Evolutionary conservation across 2,888 invertebrate genomes (phyloP), one percentile per base, ranked within the genome.

Genomic region (Drosophila buzzatii): DNA sequence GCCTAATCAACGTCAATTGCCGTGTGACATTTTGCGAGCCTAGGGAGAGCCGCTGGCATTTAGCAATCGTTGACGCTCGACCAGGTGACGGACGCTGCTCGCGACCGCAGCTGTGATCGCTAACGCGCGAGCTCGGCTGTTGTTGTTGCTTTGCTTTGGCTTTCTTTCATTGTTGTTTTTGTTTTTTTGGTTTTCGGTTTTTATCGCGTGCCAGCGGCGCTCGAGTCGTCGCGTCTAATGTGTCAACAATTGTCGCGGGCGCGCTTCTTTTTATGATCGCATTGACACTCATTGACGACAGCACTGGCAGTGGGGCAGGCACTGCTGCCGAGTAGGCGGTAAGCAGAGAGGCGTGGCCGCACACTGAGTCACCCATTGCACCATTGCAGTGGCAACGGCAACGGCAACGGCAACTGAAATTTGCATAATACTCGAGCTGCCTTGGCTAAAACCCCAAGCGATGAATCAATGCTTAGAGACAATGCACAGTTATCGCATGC

Each of bases 181-280:
- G 37, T 10, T 42, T 3, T 42, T 39, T 16, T 16, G 14, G 5
- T 16, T 39, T 39, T 35, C 12, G 1, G n/a, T 37, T 63, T 72
- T 78, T 78, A 85, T 83, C 84, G 86, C 83, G 81, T 85, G 86
- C 83, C 82, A 65, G 47, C 70, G 75, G 12, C n/a, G 39, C 51
- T 66, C 31, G 27, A 20, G n/a, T 52, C 42, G 41, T 37, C n/a
- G 47, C 33, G 44, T 66, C 66, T 64, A 61, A 73, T 68, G 49
- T 65, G 61, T 61, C 70, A 65, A 71, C 81, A 71, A 10, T 66
- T 73, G 73, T 79, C 79, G 76, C 80, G 79, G 79, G 76, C 70
- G 61, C 42, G 27, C 47, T 35, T 55, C 42, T 61, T 72, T 31
- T 63, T 58, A 41, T 68, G 51, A 62, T 70, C 66, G 58, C 23